These are phyloP conservation scores for Actinia tenebrosa DNA, from an alignment of 64 coral and sea anemone species.

Conservation along the genomic window DNA sequence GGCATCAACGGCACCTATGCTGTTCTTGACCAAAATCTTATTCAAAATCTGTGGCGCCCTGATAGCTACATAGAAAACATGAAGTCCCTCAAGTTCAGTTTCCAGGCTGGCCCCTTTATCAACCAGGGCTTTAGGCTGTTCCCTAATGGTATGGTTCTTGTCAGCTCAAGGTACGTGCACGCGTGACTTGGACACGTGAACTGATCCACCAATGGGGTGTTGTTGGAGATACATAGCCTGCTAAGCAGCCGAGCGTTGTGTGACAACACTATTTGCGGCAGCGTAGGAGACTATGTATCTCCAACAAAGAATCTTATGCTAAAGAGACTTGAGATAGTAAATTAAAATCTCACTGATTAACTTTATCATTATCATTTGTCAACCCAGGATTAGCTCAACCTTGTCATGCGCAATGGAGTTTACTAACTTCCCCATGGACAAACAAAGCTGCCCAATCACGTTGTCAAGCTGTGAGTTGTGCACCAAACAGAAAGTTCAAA, in stretches of 20 bases:
- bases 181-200: not conserved
- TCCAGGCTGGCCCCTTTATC: conserved; percentile 34
- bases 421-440: conserved; percentile 67
- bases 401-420: conserved; percentile 67
- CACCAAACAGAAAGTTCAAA: too few relatives aligned
- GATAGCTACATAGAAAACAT: conserved; percentile 76
- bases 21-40: conserved; percentile 48
- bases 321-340: too few relatives aligned
- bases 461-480: conserved; percentile 76
- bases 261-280: too few relatives aligned
- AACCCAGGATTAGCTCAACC: conserved; percentile 51
- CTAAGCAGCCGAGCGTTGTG: too few relatives aligned
- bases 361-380: not conserved
- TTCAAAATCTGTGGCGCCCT: conserved; percentile 62
- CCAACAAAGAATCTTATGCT: too few relatives aligned
- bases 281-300: too few relatives aligned
- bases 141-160: conserved; percentile 55
- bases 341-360: not conserved
- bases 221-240: too few relatives aligned
- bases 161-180: conserved; percentile 50
- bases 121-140: conserved; percentile 73
- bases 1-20: conserved; percentile 27
- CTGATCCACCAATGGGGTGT: too few relatives aligned
- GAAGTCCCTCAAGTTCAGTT: conserved; percentile 40
- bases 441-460: conserved; percentile 63